phyloP scores from a whole-genome alignment of 2,113 vertebrate species.

The Mormoops blainvillei region DNA sequence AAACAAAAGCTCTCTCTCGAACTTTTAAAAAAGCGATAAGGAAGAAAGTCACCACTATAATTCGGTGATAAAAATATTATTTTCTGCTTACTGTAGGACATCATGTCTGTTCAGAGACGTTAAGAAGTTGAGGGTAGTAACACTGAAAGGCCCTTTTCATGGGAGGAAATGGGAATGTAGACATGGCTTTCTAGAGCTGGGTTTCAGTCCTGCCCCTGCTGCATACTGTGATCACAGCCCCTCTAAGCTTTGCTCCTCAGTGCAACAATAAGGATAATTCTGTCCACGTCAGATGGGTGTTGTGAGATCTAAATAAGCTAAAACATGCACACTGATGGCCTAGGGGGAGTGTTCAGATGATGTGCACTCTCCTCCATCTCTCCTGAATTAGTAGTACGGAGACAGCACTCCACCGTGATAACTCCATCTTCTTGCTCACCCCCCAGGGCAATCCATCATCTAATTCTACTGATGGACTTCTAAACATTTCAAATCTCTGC shows the following conservation, averaged over 20 bases:
- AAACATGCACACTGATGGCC: neutral
- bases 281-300: neutral
- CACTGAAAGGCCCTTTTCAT: neutral
- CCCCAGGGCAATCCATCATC: neutral
- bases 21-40: neutral
- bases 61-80: neutral
- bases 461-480: neutral
- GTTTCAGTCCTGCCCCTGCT: rapidly evolving
- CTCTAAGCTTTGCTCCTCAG: neutral
- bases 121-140: neutral
- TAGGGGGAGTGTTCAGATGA: neutral
- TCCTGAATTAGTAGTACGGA: neutral
- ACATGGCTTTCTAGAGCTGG: neutral
- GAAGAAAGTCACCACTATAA: neutral
- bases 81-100: neutral
- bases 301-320: neutral
- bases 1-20: neutral
- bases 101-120: neutral
- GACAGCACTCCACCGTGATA: neutral
- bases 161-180: neutral
- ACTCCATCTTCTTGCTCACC: neutral
- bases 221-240: neutral
- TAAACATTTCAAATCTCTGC: neutral
- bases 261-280: neutral
- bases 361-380: neutral